Conservation (phyloP, 2,113 vertebrate genomes). For the Ariopsis seemanni region DNA sequence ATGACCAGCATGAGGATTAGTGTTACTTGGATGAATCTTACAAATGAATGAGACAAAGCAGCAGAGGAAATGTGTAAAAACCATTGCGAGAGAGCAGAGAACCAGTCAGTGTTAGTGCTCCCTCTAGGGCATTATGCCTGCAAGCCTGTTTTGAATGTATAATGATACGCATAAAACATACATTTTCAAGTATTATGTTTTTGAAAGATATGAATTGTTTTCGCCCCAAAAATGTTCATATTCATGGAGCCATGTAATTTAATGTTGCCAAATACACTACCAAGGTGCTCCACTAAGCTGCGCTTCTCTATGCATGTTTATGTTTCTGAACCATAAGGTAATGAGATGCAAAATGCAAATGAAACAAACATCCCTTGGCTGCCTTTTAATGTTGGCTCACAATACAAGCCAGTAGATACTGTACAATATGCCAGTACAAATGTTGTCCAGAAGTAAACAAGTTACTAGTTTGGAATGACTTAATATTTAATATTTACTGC, state of each 20-base stretch:
- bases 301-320: background rate
- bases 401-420: background rate
- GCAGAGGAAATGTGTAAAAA: conserved; percentile 6
- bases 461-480: background rate
- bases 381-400: conserved; percentile 9
- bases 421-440: background rate
- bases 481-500: background rate
- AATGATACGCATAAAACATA: conserved; percentile 8
- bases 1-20: conserved; percentile 21
- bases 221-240: background rate
- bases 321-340: background rate
- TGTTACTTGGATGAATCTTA: conserved; percentile 7
- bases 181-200: background rate
- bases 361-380: conserved; percentile 1
- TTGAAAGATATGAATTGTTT: background rate
- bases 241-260: background rate
- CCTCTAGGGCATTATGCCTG: conserved; percentile 8
- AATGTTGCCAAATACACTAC: background rate
- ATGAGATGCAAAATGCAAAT: conserved; percentile 6
- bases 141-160: conserved; percentile 19
- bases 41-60: background rate
- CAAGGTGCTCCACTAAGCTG: background rate
- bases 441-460: conserved; percentile 5
- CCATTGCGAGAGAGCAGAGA: background rate
- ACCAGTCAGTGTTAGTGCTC: background rate